Base-by-base conservation (phyloP, 2,113 vertebrate genomes). In the Pithys albifrons region DNA sequence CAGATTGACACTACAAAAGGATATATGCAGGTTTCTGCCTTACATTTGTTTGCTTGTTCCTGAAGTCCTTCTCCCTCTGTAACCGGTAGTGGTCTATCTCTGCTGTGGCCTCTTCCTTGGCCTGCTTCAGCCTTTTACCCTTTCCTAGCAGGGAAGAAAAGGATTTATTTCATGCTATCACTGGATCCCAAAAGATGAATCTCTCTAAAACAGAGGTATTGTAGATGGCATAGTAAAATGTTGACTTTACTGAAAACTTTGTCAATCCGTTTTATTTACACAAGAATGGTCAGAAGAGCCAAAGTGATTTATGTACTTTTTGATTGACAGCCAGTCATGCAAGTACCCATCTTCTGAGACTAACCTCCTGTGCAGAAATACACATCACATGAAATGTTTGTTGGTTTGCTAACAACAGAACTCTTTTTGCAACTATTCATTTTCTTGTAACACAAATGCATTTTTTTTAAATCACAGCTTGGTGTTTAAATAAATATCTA, bases 71-170 rank as follows among this genome's bases (percentile, higher is more conserved):
- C 37, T 98, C 98, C 65, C 94, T 97, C 85, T 98, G 98, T 72
- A 98, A 85, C 35, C 97, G 90, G 88, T 98, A 98, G 45, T 97
- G 98, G 67, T 98, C 97, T 12, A 97, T 95, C 55, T 98, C 98
- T 0, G 96, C 98, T 78, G 81, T 95, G 6, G 98, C 98, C 94
- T 98, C 98, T 72, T 98, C 98, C 88, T 98, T 98, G 14, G 98
- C 98, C 90, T 98, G 98, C 55, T 92, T 98, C 57, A 98, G 49
- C n/a, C 97, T 94, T 71, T 96, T 98, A 16, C 89, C 97, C 82
- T 98, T 98, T 95, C 98, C 98, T 98, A 51, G 94, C 24, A 18
- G 49, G 55, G 10, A 66, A 91, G 52, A 78, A 78, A 69, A 3
- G 20, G 24, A 18, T 49, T 62, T 72, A 41, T 14, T 92, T 90